Conservation (phyloP, 1,140 invertebrate species). For the Bombus fervidus region DNA sequence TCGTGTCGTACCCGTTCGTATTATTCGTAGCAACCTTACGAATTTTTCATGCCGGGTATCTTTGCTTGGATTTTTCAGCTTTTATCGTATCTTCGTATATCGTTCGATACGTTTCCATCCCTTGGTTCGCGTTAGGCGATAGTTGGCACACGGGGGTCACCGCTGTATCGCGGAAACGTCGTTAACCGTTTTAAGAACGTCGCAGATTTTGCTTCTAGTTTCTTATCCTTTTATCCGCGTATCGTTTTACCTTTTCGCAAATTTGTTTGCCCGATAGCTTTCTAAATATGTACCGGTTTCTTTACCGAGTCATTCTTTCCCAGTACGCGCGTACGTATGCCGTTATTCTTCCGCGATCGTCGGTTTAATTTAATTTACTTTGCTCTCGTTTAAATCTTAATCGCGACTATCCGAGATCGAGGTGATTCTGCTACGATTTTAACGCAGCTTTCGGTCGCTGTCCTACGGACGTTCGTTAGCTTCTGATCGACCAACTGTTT, state of each 20-base stretch:
- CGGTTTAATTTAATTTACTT: no score
- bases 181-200: background rate
- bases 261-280: background rate
- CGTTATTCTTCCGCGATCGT: background rate
- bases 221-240: background rate
- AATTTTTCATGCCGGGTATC: background rate
- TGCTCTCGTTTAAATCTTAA: background rate
- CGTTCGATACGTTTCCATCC: conserved; percentile 16
- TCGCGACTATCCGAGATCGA: background rate
- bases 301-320: no score
- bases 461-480: background rate
- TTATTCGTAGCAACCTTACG: background rate
- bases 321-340: no score
- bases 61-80: background rate
- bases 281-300: no score
- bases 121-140: background rate
- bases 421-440: no score
- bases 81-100: no score
- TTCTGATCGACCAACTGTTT: conserved; percentile 17
- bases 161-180: background rate
- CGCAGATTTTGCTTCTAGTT: background rate
- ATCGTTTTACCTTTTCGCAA: background rate
- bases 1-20: no score
- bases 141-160: conserved; percentile 28
- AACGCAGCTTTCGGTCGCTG: background rate